Base-by-base conservation (phyloP, 1,140 invertebrate genomes). In the Aphaenogaster ashmeadi region DNA sequence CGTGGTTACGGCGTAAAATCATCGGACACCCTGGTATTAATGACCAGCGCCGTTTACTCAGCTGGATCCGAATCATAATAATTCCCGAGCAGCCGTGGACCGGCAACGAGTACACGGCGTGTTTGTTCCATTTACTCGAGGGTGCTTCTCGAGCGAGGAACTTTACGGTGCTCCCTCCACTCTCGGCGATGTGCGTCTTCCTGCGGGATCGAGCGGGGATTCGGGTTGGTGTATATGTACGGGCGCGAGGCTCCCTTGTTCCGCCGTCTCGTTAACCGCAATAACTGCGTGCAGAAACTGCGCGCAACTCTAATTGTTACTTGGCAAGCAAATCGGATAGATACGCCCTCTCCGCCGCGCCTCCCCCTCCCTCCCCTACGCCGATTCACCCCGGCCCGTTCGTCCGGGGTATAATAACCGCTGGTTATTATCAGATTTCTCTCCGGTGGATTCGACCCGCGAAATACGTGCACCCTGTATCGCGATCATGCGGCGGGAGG, bases 61-160 rank as follows among this genome's bases (percentile, higher is more conserved):
- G 90, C 89, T 90, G 89, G 90, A 88, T 91, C 87, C 87, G 50
- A 91, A 91, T 89, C 87, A 88, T 90, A 91, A 88, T 90, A 91
- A 91, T 91, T 88, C 88, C 88, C 62, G 56, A 87, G 81, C 89
- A 67, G 86, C 56, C 80, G 56, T 74, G 78, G 87, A 60, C 38
- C 60, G 60, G 36, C 72, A 86, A 75, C 79, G 78, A 87, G 78
- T 87, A 69, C 75, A 54, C 85, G 50, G 56, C 64, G 80, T 91
- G 90, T 91, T 91, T 91, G 90, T 91, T 91, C 90, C 90, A 91
- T 91, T 91, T 89, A 91, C 85, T 91, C 87, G 80, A 89, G 90
- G 90, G 90, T 81, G 88, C 90, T 89, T 62, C 78, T 91, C 64
- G n/a, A 67, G 27, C 44, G 56, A 86, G 60, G 38, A 91, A 91